Conservation (phyloP, 2,113 vertebrate genomes). For the Hemiscyllium ocellatum region DNA sequence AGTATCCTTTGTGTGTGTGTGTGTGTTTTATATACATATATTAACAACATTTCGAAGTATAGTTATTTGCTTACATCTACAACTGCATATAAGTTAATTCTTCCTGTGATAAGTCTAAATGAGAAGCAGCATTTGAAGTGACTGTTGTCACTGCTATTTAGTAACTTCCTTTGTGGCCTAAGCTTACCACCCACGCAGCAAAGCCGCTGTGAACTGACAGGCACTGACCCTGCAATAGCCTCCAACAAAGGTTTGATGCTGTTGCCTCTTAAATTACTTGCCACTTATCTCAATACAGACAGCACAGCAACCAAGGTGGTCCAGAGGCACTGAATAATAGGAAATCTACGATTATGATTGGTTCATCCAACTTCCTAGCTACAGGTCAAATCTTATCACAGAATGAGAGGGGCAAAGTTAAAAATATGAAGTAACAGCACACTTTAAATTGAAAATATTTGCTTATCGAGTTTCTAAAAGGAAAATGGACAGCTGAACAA, state of each 20-base stretch:
- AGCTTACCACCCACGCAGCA: constrained; percentile 23
- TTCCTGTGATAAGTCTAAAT: not conserved
- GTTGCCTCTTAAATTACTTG: constrained; percentile 29
- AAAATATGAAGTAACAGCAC: not conserved
- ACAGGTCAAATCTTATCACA: not conserved
- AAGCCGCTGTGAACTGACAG: constrained; percentile 18
- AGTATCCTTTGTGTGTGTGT: not conserved
- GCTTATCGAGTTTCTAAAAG: not conserved
- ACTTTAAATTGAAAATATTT: not conserved
- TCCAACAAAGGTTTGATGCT: constrained; percentile 14
- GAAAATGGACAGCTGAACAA: not conserved
- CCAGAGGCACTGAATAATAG: not conserved
- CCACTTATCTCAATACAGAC: constrained; percentile 27
- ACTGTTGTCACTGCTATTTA: constrained; percentile 19
- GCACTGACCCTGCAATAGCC: constrained; percentile 7
- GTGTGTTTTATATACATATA: too few species aligned
- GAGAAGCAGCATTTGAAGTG: constrained; percentile 10
- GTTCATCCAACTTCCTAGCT: not conserved
- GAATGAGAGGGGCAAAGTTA: not conserved
- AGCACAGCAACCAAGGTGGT: constrained; percentile 30
- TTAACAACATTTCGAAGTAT: not conserved
- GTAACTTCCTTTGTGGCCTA: constrained; percentile 28
- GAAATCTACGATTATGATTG: not conserved
- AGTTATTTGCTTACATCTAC: not conserved
- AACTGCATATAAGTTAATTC: constrained; percentile 1